Base-by-base conservation (phyloP, 2,888 invertebrate species). In the Drosophila melanosoma region DNA sequence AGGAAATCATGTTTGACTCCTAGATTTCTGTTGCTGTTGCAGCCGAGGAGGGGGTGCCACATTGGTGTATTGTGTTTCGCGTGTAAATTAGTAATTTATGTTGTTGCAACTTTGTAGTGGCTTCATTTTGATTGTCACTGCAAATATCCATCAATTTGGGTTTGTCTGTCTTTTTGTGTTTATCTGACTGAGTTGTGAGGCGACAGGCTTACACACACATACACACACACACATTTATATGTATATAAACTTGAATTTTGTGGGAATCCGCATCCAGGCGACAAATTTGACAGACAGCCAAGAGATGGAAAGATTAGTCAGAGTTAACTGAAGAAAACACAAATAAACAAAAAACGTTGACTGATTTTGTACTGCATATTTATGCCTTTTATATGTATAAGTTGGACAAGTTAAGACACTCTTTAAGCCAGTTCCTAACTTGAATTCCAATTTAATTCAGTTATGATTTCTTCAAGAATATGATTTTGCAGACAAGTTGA, bases 31-130 rank as follows among this genome's bases (percentile, higher is more conserved):
- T 17, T 8, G 32, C 38, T 38, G 38, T 38, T 8, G 17, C 38
- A 10, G 23, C 6, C 3, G 12, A 0, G 35, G 17, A 10, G 38
- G 2, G 20, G 15, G 17, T 33, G 12, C 67, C 57, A 65, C 64
- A 74, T 71, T 58, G 70, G 69, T 63, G 60, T 49, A 62, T 58
- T 68, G 68, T 65, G 58, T 29, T 45, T 70, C 51, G 76, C 74
- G 84, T 86, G 85, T 85, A 83, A 87, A 85, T 87, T 81, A 76
- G 72, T 87, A 85, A 87, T 87, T 89, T 73, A 77, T 58, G 70
- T 71, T 73, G 81, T 82, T 76, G 59, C 56, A 63, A 63, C 70
- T 69, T 63, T 26, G 36, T 40, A 49, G 40, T 69, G 60, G 38
- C 74, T 45, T 74, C 74, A 54, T 58, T 79, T 58, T 69, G 79